A percentile compares a stretch with the other conserved stretches of the same genome.
These are phyloP conservation scores for Microcebus lehilahytsara DNA, from an alignment of 2,113 vertebrate genomes.

Conservation along the genomic window DNA sequence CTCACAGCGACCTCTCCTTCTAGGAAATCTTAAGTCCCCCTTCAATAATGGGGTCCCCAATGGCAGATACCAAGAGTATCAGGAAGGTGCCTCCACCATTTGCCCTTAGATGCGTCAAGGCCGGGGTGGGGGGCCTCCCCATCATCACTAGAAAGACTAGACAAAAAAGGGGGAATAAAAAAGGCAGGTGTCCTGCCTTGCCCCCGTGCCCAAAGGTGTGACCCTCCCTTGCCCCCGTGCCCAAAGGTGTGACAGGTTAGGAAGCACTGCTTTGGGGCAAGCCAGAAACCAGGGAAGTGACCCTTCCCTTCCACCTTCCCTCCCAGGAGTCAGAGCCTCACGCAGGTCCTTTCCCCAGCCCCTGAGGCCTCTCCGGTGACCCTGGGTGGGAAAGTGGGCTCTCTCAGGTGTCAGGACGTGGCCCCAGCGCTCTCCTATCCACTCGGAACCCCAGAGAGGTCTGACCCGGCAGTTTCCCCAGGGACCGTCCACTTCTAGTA, in stretches of 20 bases:
- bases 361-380: neutral
- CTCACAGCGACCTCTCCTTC: neutral
- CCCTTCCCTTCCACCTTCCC: neutral
- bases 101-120: neutral
- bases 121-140: neutral
- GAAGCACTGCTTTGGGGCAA: neutral
- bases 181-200: neutral
- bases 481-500: neutral
- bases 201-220: neutral
- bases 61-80: neutral
- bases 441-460: neutral
- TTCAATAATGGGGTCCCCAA: neutral
- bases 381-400: neutral
- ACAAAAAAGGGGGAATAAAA: neutral
- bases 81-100: neutral
- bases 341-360: neutral
- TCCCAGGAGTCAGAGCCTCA: neutral
- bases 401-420: neutral
- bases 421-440: neutral
- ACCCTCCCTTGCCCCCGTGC: neutral
- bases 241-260: neutral
- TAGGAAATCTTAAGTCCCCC: neutral
- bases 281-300: neutral
- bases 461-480: neutral
- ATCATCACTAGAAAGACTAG: neutral